These are phyloP conservation scores for Lysiphlebus fabarum DNA, from an alignment of 1,140 invertebrate species.

Conservation along the genomic window DNA sequence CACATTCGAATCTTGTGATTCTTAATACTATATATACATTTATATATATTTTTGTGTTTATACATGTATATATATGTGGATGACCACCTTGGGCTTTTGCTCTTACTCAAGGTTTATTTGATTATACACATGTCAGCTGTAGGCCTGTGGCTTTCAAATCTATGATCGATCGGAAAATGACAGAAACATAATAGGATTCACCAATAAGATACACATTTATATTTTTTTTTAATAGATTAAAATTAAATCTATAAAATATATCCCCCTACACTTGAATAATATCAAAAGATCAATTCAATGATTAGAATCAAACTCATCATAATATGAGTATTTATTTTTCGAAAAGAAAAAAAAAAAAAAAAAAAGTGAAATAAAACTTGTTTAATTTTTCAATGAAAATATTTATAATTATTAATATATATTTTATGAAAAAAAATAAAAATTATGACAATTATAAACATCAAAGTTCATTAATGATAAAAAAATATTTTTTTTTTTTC, in stretches of 20 bases:
- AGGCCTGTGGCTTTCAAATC: constrained; percentile 33
- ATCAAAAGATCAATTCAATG: too few relatives aligned
- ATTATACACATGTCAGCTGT: constrained; percentile 34
- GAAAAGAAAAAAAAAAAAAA: too few relatives aligned
- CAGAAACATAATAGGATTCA: constrained; percentile 29
- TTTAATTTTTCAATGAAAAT: too few relatives aligned
- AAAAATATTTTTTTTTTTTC: constrained; percentile 27
- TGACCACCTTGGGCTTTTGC: background rate
- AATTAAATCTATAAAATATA: background rate
- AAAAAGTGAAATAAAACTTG: too few relatives aligned
- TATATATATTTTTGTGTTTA: constrained; percentile 17
- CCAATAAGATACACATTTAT: background rate
- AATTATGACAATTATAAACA: background rate
- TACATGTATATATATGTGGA: too few relatives aligned
- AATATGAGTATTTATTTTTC: too few relatives aligned
- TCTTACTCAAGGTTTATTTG: constrained; percentile 34
- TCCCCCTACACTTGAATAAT: background rate
- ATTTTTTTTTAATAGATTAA: too few relatives aligned
- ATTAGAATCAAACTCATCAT: too few relatives aligned
- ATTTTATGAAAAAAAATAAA: too few relatives aligned
- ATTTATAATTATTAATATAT: too few relatives aligned
- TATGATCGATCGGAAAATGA: constrained; percentile 33
- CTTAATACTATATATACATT: background rate
- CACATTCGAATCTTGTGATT: constrained; percentile 17
- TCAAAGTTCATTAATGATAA: constrained; percentile 5